These are phyloP conservation scores for Ciconia stormi DNA, from an alignment of 2,113 vertebrate species.

Conservation along the genomic window DNA sequence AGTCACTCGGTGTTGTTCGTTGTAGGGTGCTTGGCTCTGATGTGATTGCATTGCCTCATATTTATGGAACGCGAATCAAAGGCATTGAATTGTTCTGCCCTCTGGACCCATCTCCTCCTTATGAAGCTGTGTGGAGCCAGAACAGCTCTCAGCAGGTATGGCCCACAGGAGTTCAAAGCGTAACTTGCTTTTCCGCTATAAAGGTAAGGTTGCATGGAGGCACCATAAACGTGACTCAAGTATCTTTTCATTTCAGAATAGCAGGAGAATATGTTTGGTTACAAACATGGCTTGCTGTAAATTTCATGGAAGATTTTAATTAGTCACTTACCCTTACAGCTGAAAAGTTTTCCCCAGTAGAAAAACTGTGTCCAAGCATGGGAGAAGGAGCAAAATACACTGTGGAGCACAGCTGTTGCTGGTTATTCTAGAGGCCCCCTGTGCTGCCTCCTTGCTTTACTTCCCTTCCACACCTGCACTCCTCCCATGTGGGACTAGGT, in stretches of 20 bases:
- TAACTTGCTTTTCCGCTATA: neutral
- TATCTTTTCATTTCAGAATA: neutral
- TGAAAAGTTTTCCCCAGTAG: neutral
- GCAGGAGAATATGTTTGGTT: neutral
- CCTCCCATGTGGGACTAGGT: neutral
- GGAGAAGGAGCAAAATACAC: neutral
- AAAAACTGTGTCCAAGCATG: neutral
- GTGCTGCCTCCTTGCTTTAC: neutral
- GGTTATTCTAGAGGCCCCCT: neutral
- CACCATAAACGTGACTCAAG: rapidly evolving
- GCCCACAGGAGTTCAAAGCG: neutral
- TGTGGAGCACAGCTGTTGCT: neutral
- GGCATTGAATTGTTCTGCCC: slow-evolving; percentile 82
- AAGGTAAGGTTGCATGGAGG: neutral
- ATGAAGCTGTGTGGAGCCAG: slow-evolving; percentile 72
- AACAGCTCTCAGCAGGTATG: slow-evolving; percentile 72
- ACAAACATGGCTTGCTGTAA: neutral
- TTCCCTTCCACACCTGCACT: neutral
- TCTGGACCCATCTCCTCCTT: slow-evolving; percentile 82
- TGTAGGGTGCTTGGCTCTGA: slow-evolving; percentile 72
- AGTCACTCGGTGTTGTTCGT: neutral
- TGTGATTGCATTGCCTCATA: slow-evolving; percentile 78
- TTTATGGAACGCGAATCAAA: slow-evolving; percentile 77
- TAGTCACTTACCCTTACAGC: neutral
- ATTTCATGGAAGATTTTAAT: neutral